These are phyloP conservation scores for Vesta saturnalis DNA, from an alignment of 2,888 invertebrate species.

Conservation along the genomic window DNA sequence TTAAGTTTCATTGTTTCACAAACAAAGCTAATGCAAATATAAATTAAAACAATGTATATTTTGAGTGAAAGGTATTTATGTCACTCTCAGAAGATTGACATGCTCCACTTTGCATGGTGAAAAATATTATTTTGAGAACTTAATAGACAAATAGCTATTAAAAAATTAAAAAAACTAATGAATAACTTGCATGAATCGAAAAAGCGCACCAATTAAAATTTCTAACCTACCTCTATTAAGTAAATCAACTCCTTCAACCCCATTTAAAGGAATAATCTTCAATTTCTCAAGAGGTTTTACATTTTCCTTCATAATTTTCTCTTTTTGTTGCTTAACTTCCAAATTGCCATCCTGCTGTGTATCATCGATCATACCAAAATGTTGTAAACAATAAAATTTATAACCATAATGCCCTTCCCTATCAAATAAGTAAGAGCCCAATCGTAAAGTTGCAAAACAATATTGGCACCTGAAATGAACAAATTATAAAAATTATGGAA, in stretches of 20 bases:
- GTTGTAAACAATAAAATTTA: conserved; percentile 80
- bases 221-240: conserved; percentile 60
- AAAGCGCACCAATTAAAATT: not conserved
- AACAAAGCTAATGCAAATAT: too few relatives aligned
- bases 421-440: conserved; percentile 81
- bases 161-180: too few relatives aligned
- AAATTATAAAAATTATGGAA: not conserved
- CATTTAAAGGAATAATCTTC: conserved; percentile 63
- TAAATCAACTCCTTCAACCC: conserved; percentile 64
- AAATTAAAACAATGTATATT: too few relatives aligned
- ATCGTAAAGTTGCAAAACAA: conserved; percentile 84
- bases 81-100: too few relatives aligned
- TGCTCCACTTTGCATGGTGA: too few relatives aligned
- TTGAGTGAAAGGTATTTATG: too few relatives aligned
- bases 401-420: conserved; percentile 73
- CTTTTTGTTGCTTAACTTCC: conserved; percentile 31
- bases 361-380: conserved; percentile 73
- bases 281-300: conserved; percentile 58
- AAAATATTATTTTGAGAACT: too few relatives aligned
- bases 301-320: conserved; percentile 45
- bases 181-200: too few relatives aligned
- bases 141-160: too few relatives aligned
- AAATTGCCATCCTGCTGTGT: conserved; percentile 51
- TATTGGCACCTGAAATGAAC: conserved; percentile 77
- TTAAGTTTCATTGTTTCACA: too few relatives aligned